phyloP scores from a whole-genome alignment of 1,140 invertebrate species.

The Ceratitis capitata region DNA sequence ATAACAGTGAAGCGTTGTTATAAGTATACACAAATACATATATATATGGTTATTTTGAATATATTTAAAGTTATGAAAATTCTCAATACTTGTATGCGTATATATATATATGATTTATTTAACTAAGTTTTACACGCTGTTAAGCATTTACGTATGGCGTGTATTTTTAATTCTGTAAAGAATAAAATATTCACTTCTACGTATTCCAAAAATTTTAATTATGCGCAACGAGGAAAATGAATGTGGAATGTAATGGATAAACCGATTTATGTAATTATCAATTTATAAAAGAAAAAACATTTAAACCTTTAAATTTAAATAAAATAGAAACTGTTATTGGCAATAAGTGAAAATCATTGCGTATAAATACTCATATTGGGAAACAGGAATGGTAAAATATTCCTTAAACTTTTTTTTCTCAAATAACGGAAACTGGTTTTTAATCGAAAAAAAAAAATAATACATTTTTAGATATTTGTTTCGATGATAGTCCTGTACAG shows the following conservation, averaged over 20 bases:
- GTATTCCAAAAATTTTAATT: background rate
- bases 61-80: constrained; percentile 5
- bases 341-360: background rate
- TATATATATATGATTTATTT: no score
- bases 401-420: no score
- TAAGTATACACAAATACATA: background rate
- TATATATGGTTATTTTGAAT: background rate
- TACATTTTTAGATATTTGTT: no score
- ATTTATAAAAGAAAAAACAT: background rate
- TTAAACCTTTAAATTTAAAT: constrained; percentile 2
- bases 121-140: background rate
- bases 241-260: background rate
- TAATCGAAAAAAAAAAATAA: no score
- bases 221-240: background rate
- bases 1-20: constrained; percentile 42
- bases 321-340: constrained; percentile 27
- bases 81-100: background rate
- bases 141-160: background rate
- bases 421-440: no score
- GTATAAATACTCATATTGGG: background rate
- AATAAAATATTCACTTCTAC: background rate
- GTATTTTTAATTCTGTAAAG: background rate
- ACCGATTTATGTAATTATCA: constrained; percentile 24
- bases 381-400: no score
- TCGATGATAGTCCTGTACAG: no score